Conservation (phyloP, 2,797 vertebrate genomes). For the Hephaestus fuliginosus region DNA sequence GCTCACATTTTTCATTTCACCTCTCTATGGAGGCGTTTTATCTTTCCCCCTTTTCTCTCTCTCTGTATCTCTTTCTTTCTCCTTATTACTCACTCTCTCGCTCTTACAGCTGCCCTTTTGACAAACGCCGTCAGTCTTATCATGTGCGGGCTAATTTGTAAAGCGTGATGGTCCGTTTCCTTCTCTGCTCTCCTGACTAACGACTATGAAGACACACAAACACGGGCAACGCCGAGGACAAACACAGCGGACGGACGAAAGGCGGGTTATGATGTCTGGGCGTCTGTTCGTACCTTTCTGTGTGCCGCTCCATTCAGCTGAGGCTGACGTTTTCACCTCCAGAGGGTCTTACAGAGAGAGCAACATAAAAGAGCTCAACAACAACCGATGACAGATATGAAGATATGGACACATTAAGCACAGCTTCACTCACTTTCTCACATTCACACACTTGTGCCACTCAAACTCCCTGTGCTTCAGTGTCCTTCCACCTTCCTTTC, state of each 20-base stretch:
- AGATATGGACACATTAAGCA: constrained; percentile 3
- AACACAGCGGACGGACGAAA: neutral
- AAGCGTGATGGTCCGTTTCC: constrained; percentile 48
- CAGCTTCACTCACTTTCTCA: constrained; percentile 11
- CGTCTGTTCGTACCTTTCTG: constrained; percentile 66
- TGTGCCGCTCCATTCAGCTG: constrained; percentile 82
- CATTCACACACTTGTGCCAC: constrained; percentile 1
- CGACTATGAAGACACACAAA: constrained; percentile 9
- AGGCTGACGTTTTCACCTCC: constrained; percentile 66
- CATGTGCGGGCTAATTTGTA: constrained; percentile 48
- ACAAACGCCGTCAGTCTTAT: constrained; percentile 48
- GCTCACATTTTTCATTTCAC: constrained; percentile 43
- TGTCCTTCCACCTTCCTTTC: neutral
- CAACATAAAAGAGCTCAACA: constrained; percentile 8
- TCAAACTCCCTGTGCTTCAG: constrained; percentile 1
- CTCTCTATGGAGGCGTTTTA: constrained; percentile 41
- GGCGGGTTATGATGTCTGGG: too few species aligned
- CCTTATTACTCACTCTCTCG: constrained; percentile 10
- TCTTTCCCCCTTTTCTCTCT: constrained; percentile 10
- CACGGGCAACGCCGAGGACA: neutral
- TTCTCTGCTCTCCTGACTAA: constrained; percentile 34
- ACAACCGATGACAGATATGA: neutral
- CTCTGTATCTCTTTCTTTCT: constrained; percentile 20
- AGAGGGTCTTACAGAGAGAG: constrained; percentile 70
- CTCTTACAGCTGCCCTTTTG: constrained; percentile 45